Evolutionary conservation across 2,113 vertebrate genomes (phyloP).

Genomic region (Chauna torquata): DNA sequence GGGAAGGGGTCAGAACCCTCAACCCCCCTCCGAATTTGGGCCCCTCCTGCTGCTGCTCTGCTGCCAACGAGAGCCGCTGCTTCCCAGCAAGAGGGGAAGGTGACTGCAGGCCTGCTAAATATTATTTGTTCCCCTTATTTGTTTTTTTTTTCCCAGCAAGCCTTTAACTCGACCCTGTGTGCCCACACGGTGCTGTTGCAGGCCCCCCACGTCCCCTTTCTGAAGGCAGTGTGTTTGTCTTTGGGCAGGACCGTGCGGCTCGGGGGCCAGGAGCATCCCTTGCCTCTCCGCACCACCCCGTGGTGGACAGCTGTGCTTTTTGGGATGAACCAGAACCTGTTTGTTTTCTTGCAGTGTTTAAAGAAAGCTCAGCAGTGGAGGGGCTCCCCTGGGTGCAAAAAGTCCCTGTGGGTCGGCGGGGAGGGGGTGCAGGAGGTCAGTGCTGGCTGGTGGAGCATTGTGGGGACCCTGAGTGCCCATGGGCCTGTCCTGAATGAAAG

Average conservation of each 20-base stretch:
- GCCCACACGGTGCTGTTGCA: background rate
- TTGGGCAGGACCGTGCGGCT: accelerated
- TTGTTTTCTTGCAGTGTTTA: background rate
- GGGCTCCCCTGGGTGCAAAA: background rate
- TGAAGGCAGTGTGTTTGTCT: background rate
- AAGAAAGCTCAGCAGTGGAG: background rate
- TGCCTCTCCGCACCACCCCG: accelerated
- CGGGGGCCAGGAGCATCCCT: background rate
- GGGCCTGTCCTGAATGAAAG: background rate
- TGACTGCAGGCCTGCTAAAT: background rate
- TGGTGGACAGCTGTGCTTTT: background rate
- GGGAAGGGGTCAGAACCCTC: background rate
- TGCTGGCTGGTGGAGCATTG: background rate
- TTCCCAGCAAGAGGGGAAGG: background rate
- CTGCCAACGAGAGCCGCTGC: background rate
- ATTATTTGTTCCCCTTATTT: conserved; percentile 65
- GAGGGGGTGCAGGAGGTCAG: background rate
- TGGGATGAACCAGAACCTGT: background rate
- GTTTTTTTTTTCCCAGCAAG: conserved; percentile 38
- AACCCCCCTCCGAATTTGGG: background rate
- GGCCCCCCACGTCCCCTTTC: background rate
- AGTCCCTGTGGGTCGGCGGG: accelerated
- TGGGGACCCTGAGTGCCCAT: background rate
- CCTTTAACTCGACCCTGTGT: background rate
- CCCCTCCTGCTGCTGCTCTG: background rate